phyloP scores from a whole-genome alignment of 2,888 invertebrate species.

The Hirtodrosophila histrioides region DNA sequence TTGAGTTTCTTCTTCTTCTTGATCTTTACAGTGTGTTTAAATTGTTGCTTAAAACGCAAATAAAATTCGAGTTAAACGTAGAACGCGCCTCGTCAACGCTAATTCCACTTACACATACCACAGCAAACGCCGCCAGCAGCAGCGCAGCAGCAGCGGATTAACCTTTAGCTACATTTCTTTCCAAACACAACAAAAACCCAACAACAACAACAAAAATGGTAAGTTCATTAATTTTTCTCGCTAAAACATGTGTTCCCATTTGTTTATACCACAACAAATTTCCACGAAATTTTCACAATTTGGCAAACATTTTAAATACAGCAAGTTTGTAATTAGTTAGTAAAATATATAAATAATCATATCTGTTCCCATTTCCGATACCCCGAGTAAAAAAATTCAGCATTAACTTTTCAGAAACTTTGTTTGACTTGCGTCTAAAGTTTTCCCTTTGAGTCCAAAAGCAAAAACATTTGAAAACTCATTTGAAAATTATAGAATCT shows the following conservation, averaged over 20 bases:
- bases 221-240: slow-evolving; percentile 47
- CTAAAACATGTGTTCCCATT: slow-evolving; percentile 8
- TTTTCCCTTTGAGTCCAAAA: too few species aligned
- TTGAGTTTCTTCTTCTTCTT: slow-evolving; percentile 50
- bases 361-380: too few species aligned
- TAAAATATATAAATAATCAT: too few species aligned
- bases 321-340: not conserved
- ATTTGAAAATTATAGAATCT: too few species aligned
- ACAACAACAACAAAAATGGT: slow-evolving; percentile 66
- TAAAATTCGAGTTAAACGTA: slow-evolving; percentile 55
- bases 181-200: slow-evolving; percentile 63
- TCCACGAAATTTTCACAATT: slow-evolving; percentile 41
- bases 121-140: slow-evolving; percentile 36
- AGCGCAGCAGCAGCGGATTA: slow-evolving; percentile 72
- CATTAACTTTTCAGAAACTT: too few species aligned
- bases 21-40: slow-evolving; percentile 72
- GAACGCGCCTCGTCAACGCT: slow-evolving; percentile 61
- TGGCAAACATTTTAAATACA: slow-evolving; percentile 24
- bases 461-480: too few species aligned
- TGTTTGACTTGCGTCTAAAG: too few species aligned
- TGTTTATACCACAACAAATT: slow-evolving; percentile 55
- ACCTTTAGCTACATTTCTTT: slow-evolving; percentile 71
- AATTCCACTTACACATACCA: slow-evolving; percentile 77
- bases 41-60: slow-evolving; percentile 56
- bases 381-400: too few species aligned